A percentile compares a stretch with the other conserved stretches of the same genome.
Evolutionary conservation across 2,113 vertebrate genomes (phyloP).

Genomic region (Tenebrosternarchus preto): DNA sequence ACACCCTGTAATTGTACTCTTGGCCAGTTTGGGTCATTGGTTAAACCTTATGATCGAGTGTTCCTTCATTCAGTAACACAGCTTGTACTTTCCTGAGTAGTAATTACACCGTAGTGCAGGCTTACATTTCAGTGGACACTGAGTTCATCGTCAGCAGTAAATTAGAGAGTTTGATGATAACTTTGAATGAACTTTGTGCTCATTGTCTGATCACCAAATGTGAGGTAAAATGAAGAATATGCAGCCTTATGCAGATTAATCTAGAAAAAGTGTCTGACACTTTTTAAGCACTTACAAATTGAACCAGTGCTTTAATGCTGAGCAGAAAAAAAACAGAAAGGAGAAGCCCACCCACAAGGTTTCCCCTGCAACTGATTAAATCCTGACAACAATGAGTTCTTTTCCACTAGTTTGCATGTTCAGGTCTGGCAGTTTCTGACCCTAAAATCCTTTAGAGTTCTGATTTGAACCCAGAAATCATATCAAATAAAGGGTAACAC

Average conservation of each 20-base stretch:
- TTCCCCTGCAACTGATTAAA: background rate
- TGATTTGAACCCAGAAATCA: conserved; percentile 1
- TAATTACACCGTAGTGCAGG: conserved; percentile 29
- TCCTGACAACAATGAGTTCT: background rate
- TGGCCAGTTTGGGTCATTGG: conserved; percentile 1
- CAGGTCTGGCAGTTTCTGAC: background rate
- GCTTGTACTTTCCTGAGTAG: conserved; percentile 19
- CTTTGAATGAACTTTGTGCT: conserved; percentile 31
- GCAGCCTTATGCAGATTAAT: background rate
- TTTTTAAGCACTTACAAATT: background rate
- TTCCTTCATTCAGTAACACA: background rate
- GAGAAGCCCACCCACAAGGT: background rate
- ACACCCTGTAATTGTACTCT: background rate
- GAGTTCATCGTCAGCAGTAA: conserved; percentile 33
- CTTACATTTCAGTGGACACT: conserved; percentile 26
- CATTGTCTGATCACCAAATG: background rate
- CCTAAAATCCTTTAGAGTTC: background rate
- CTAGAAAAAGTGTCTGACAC: background rate
- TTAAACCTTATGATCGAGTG: background rate
- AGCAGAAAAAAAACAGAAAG: background rate
- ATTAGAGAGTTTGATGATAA: conserved; percentile 36
- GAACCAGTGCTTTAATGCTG: background rate
- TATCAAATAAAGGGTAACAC: conserved; percentile 3
- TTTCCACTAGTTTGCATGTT: background rate
- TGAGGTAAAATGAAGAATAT: background rate